phyloP scores from a whole-genome alignment of 2,113 vertebrate genomes.

The Cebus imitator region DNA sequence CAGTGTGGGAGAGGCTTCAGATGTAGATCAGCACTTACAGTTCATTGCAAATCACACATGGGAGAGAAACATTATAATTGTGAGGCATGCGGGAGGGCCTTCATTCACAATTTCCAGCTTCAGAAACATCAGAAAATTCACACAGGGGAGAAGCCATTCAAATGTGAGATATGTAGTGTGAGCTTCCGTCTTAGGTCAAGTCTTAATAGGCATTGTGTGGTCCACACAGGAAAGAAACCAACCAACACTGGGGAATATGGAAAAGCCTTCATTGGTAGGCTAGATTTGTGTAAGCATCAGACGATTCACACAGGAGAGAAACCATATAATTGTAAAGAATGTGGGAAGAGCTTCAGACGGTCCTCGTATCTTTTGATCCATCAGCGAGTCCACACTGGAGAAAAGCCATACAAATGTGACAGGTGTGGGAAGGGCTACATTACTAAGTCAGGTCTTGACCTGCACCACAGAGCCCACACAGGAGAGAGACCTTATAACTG shows the following conservation, averaged over 20 bases:
- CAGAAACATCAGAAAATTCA: not conserved
- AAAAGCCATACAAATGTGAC: not conserved
- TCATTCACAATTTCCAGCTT: not conserved
- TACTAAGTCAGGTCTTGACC: no score
- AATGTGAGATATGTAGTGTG: not conserved
- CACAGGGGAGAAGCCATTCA: not conserved
- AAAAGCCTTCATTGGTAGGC: not conserved
- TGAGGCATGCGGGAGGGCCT: not conserved
- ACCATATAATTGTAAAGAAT: conserved; percentile 79
- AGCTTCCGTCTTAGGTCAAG: not conserved
- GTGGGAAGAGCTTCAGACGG: conserved; percentile 59
- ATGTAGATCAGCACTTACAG: conserved; percentile 30
- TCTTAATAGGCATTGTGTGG: not conserved
- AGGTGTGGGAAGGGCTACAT: not conserved
- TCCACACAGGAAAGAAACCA: not conserved
- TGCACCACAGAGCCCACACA: not conserved
- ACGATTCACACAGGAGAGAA: conserved; percentile 79
- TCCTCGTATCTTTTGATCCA: conserved; percentile 29
- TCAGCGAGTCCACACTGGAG: conserved; percentile 49
- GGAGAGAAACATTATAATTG: conserved; percentile 66
- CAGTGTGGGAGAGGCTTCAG: conserved; percentile 63
- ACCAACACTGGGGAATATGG: not conserved
- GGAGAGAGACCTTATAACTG: not conserved
- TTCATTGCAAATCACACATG: conserved; percentile 45
- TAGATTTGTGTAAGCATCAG: conserved; percentile 54